Evolutionary conservation across 2,113 vertebrate genomes (phyloP).

Genomic region (Semnornis frantzii): DNA sequence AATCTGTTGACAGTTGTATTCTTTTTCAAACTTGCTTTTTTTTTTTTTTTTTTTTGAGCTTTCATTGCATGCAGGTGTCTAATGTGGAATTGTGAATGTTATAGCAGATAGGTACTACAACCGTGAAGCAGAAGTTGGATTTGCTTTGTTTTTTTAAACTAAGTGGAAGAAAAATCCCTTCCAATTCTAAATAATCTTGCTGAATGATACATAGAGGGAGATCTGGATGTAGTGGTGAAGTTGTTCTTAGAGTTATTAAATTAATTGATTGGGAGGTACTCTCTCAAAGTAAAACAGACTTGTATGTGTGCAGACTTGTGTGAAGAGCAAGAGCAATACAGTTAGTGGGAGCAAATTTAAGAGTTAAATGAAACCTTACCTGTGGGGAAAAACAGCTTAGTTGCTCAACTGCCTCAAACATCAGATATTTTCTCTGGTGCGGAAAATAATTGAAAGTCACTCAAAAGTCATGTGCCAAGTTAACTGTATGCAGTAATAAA

Average conservation of each 20-base stretch:
- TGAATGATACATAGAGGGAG: background rate
- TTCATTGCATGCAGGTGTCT: background rate
- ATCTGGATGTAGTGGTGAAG: background rate
- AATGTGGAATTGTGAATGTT: background rate
- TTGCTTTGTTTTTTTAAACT: background rate
- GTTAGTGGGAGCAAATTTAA: background rate
- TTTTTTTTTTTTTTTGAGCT: background rate
- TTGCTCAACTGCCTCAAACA: background rate
- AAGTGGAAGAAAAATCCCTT: background rate
- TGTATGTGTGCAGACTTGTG: no score
- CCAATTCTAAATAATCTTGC: background rate
- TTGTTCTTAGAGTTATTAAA: background rate
- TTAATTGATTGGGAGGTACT: background rate
- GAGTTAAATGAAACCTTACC: background rate
- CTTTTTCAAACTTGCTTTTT: background rate
- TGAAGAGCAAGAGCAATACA: background rate
- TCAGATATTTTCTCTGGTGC: background rate
- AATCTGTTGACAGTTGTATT: rapidly evolving
- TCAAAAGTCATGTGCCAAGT: background rate
- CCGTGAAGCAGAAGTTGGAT: background rate
- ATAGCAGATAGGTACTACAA: background rate
- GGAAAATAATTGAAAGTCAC: background rate
- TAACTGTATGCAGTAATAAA: background rate
- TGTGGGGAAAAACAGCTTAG: background rate
- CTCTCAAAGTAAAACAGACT: background rate